Base-by-base conservation (phyloP, 2,888 invertebrate genomes). In the Opisthograptis luteolata region DNA sequence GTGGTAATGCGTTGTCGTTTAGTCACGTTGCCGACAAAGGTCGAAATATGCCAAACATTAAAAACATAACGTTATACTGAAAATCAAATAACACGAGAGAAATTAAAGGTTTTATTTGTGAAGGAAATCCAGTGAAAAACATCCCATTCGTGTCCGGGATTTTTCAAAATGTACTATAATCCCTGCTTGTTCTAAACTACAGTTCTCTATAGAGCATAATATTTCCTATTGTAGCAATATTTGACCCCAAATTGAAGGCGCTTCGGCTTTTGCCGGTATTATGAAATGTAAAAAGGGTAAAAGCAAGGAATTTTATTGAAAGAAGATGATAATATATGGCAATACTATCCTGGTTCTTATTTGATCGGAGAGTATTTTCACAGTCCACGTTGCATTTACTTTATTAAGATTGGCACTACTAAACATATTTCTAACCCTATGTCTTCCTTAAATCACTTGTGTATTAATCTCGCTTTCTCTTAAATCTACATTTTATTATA, bases 401-500 rank as follows among this genome's bases (percentile, higher is more conserved):
- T 35, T 32, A 3, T 20, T 34, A 8, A 12, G 4, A 42, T 20
- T 25, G 15, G 36, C 36, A 36, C 35, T 19, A 42, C 42, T 42
- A 27, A n/a, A 4, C 17, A 32, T 17, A 20, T 39, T 35, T 37
- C 15, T 36, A 43, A 27, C 35, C 32, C 19, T 13, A 45, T 10
- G 45, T 51, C 45, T 51, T 51, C 51, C 51, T 27, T 28, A 17
- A 7, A 35, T 20, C 15, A 9, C 34, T 34, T n/a, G n/a, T n/a
- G 34, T 32, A 32, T 24, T 17, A n/a, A n/a, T 28, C 34, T 44
- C 24, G 50, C 44, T 51, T 34, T 15, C 40, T 52, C 36, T 39
- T 41, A 19, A 19, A 51, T 52, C 36, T 46, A 42, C 13, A 20
- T 56, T 56, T 54, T 39, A 39, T 55, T 58, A 40, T 37, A 28